phyloP scores from a whole-genome alignment of 2,888 invertebrate species.

The Prosopocoilus inquinatus region DNA sequence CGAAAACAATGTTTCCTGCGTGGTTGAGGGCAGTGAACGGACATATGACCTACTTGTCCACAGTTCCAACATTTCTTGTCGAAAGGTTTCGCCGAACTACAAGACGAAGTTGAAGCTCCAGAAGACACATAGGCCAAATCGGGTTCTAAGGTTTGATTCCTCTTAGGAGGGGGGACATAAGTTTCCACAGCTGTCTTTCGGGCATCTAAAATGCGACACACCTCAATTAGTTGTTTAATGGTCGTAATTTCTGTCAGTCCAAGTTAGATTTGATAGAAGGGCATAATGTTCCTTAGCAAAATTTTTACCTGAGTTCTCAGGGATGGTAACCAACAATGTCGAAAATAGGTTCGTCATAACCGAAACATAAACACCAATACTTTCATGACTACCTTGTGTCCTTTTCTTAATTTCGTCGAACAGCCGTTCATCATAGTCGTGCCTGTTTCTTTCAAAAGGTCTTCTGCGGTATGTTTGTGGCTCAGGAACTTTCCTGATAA shows the following conservation, averaged over 20 bases:
- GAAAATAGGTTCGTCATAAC: no score
- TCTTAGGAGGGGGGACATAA: background rate
- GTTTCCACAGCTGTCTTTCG: background rate
- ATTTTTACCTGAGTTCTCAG: conserved; percentile 2
- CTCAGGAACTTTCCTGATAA: no score
- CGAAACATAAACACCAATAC: conserved; percentile 19
- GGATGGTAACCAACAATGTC: no score
- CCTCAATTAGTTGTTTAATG: conserved; percentile 2
- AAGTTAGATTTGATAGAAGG: conserved; percentile 11
- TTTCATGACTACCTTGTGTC: conserved; percentile 18
- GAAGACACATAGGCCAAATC: conserved; percentile 6
- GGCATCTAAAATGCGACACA: conserved; percentile 5
- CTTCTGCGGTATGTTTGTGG: no score
- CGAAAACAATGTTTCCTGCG: background rate
- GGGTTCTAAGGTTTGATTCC: conserved; percentile 2
- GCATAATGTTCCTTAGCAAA: conserved; percentile 8
- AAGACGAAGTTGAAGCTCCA: background rate
- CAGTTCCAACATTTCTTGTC: conserved; percentile 12
- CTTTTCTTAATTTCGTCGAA: conserved; percentile 18
- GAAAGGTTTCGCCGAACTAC: background rate
- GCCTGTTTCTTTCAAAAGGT: no score
- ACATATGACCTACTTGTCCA: background rate
- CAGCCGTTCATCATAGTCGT: conserved; percentile 10
- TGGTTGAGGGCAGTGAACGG: background rate
- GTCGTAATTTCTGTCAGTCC: background rate